Base-by-base conservation (phyloP, 37 sponge, comb jelly and placozoan genomes). In the Theonella swinhoei region DNA sequence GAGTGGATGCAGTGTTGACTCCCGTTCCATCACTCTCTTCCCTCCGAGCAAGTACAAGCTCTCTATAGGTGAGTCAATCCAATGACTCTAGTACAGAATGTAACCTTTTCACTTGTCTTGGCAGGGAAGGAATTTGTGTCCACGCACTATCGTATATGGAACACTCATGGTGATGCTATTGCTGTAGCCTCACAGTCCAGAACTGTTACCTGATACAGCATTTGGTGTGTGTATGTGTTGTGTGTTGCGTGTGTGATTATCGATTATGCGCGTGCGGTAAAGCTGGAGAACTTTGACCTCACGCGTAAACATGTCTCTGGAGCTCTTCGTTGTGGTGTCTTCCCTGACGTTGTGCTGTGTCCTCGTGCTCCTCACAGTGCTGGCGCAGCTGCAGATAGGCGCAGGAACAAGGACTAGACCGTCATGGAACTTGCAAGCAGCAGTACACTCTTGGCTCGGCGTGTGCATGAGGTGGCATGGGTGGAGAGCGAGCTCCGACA, bases 91-190 rank as follows among this genome's bases (percentile, higher is more conserved):
- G 25, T n/a, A n/a, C n/a, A n/a, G n/a, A n/a, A n/a, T n/a, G n/a
- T n/a, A n/a, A n/a, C n/a, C n/a, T n/a, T n/a, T n/a, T n/a, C n/a
- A n/a, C n/a, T n/a, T n/a, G n/a, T n/a, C n/a, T n/a, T n/a, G 31
- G 8, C 78, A 91, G 91, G 66, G 70, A 62, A 78, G 41, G 88
- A 86, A 66, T 40, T 77, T 38, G 61, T 24, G 25, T 54, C 88
- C 7, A 58, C 76, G 23, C 39, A 68, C 0, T 97, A 95, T 65
- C 83, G 83, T 59, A 88, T 97, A 42, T 97, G 97, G 97, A 97
- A 97, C 65, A 92, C 96, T 0, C 93, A 92, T 70, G 97, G 97
- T 35, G 97, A 97, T 83, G 90, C 76, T 69, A 70, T 86, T 17
- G 54, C 36, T 37, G 79, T 83, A n/a, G 74, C 43, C 67, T 41